Evolutionary conservation across 2,888 invertebrate genomes (phyloP), one percentile per base, ranked within the genome.

Genomic region (Drosophila robusta): DNA sequence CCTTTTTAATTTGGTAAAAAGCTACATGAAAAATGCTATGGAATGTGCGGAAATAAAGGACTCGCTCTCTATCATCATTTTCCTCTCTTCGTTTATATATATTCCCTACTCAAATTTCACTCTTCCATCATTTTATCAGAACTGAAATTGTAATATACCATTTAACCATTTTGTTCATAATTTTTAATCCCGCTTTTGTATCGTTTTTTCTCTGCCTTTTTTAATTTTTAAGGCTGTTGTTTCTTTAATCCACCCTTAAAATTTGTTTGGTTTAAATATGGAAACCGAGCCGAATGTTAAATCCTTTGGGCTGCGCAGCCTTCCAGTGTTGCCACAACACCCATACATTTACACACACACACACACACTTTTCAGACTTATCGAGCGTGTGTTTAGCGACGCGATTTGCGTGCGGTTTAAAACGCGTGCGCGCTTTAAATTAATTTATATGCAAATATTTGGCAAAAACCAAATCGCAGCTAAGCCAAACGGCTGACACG

Each of bases 401-500:
- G 57, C 76, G 72, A 47, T 56, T 75, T 68, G 72, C n/a, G 50
- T 45, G 76, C 78, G 62, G 26, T 78, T 76, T 67, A 38, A 70
- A 78, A 61, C 58, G 66, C 61, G 55, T 45, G 57, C 57, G 61
- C 44, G 50, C 69, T 56, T 60, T 65, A 70, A 77, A 77, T 84
- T 84, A 78, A 81, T 72, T 75, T 66, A 67, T 72, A 72, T 86
- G 83, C 66, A 76, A 83, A 82, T 78, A 75, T 70, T 78, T 76
- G 68, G 47, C 65, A 39, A 41, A 58, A 61, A 45, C 39, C 56
- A 70, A 77, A 74, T 78, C 74, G 58, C 44, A 45, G 50, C 46
- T 50, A 61, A 64, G 50, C 47, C 66, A 65, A 68, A 54, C 26
- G 41, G 34, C 36, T 41, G 60, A 68, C 78, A 69, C 79, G 62